A percentile compares a stretch with the other conserved stretches of the same genome.
phyloP scores from a whole-genome alignment of 1,140 invertebrate species.

The Bactericera cockerelli region DNA sequence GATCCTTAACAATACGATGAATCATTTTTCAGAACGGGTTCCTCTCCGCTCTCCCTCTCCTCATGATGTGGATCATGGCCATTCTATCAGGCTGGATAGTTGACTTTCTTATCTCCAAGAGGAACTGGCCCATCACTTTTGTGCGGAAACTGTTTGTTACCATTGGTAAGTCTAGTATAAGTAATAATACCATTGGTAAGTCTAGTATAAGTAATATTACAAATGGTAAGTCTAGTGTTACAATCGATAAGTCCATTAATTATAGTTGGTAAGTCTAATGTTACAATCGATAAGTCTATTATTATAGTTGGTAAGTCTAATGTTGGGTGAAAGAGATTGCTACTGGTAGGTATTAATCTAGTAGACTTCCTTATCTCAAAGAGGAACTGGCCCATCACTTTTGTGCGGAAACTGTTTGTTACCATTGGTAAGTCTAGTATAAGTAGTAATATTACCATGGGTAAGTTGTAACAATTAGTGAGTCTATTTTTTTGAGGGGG shows the following conservation, averaged over 20 bases:
- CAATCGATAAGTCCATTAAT: conserved; percentile 34
- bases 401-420: conserved; percentile 54
- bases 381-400: conserved; percentile 38
- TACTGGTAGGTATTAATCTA: too few relatives aligned
- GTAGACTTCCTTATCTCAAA: conserved; percentile 43
- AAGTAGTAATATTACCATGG: too few relatives aligned
- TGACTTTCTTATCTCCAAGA: conserved; percentile 40
- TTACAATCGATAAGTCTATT: conserved; percentile 18
- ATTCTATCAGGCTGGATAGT: conserved; percentile 40
- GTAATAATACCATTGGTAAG: conserved; percentile 31
- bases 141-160: conserved; percentile 57
- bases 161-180: conserved; percentile 34
- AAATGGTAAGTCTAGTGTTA: conserved; percentile 52
- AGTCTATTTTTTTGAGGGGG: too few relatives aligned
- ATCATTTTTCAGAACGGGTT: conserved; percentile 37
- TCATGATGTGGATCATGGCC: conserved; percentile 45
- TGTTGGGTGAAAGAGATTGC: conserved; percentile 35
- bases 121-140: conserved; percentile 38
- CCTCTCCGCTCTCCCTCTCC: conserved; percentile 40
- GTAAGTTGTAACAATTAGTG: too few relatives aligned
- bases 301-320: conserved; percentile 46
- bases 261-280: conserved; percentile 17
- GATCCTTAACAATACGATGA: too few relatives aligned
- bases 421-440: conserved; percentile 39
- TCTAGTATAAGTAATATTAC: conserved; percentile 42